These are phyloP conservation scores for Poecilia velifera DNA, from an alignment of 2,797 vertebrate species.

Conservation along the genomic window DNA sequence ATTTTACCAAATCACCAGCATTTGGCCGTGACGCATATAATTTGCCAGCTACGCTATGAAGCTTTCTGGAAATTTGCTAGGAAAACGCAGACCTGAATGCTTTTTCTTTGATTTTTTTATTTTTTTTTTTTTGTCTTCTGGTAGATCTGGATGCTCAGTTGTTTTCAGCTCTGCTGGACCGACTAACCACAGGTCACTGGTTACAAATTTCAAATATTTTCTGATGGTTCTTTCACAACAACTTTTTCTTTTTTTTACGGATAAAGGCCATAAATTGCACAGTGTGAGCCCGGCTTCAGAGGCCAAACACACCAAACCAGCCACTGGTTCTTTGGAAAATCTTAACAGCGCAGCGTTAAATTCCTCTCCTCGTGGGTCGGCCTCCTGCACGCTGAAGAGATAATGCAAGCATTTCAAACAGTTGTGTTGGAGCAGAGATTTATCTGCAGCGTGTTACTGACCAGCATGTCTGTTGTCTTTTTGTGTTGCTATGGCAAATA, in stretches of 20 bases:
- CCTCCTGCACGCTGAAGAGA: background rate
- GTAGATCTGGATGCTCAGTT: background rate
- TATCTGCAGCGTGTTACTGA: background rate
- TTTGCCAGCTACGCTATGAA: background rate
- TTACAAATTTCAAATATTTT: background rate
- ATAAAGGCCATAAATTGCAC: no score
- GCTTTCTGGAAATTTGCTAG: background rate
- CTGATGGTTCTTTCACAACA: background rate
- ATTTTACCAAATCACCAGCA: background rate
- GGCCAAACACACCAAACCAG: background rate
- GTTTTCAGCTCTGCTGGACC: background rate
- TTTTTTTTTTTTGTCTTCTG: background rate
- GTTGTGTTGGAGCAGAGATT: background rate
- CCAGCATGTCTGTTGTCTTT: background rate
- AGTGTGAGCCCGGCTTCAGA: background rate
- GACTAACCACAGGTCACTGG: background rate
- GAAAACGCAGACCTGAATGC: background rate
- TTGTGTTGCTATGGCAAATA: background rate
- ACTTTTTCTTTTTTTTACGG: no score
- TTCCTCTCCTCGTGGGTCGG: background rate
- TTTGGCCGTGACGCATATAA: background rate
- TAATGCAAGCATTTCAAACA: background rate
- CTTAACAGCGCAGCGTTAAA: background rate
- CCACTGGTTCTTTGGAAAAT: background rate
- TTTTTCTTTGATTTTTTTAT: background rate